A percentile compares a stretch with the other conserved stretches of the same genome.
Evolutionary conservation across 2,113 vertebrate genomes (phyloP).

Genomic region (Phyllostomus discolor): DNA sequence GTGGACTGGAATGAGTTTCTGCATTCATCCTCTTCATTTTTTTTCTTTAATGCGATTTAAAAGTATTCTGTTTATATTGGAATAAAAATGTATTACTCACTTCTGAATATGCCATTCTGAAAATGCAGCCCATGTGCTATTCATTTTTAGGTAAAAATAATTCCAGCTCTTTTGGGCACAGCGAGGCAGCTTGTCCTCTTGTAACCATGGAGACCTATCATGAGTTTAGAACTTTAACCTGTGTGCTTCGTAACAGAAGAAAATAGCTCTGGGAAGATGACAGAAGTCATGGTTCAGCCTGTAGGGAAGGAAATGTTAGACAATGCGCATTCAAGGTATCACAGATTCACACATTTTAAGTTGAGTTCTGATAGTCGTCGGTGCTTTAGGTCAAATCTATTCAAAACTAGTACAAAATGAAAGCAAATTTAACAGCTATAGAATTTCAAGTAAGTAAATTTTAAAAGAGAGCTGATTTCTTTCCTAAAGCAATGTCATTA

Average conservation of each 20-base stretch:
- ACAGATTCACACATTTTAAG: not conserved
- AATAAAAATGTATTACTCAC: slow-evolving; percentile 36
- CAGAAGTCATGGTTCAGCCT: not conserved
- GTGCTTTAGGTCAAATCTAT: not conserved
- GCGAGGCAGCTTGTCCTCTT: slow-evolving; percentile 54
- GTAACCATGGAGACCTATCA: slow-evolving; percentile 81
- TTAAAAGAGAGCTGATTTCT: not conserved
- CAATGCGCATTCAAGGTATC: not conserved
- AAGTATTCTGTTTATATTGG: slow-evolving; percentile 36
- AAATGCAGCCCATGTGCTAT: slow-evolving; percentile 54
- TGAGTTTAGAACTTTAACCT: slow-evolving; percentile 58
- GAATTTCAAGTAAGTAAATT: not conserved
- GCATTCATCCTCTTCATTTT: slow-evolving; percentile 34
- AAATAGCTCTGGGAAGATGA: slow-evolving; percentile 1
- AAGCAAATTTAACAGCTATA: not conserved
- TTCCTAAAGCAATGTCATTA: not conserved
- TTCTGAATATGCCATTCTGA: slow-evolving; percentile 50
- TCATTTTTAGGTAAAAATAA: slow-evolving; percentile 65
- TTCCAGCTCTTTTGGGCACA: slow-evolving; percentile 59
- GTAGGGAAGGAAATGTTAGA: not conserved
- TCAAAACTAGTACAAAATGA: not conserved
- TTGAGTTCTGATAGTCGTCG: not conserved
- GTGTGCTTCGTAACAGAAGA: slow-evolving; percentile 31
- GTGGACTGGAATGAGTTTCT: slow-evolving; percentile 19
- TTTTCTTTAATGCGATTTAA: slow-evolving; percentile 50